Conservation (phyloP, 2,797 vertebrate species). For the Lagorchestes hirsutus region DNA sequence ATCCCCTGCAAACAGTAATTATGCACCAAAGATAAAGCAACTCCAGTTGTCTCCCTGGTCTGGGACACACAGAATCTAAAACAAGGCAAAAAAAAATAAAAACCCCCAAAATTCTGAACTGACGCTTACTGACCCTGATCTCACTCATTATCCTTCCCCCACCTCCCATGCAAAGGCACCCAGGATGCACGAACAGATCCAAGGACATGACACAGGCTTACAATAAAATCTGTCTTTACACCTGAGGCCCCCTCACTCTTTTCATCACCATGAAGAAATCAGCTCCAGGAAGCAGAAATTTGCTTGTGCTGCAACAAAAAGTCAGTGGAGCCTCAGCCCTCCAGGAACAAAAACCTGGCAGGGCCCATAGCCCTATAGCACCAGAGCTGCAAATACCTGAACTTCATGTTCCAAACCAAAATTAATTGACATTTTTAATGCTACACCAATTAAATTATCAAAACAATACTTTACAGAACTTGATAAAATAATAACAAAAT, state of each 20-base stretch:
- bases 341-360: not conserved
- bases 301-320: not conserved
- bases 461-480: not conserved
- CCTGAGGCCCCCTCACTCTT: not conserved
- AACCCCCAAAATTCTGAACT: not conserved
- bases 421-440: not conserved
- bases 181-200: not conserved
- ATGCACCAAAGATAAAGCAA: not conserved
- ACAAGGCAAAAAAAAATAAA: not conserved
- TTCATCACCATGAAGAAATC: not conserved
- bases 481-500: not conserved
- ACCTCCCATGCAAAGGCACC: not conserved
- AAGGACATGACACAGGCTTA: not conserved
- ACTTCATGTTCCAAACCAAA: not conserved
- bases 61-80: not conserved
- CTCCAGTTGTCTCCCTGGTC: not conserved
- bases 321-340: not conserved
- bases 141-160: not conserved
- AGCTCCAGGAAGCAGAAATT: not conserved
- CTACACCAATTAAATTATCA: not conserved
- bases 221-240: not conserved
- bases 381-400: not conserved
- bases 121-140: not conserved
- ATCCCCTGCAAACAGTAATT: not conserved
- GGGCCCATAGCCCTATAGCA: not conserved